Percentiles rank a stretch among this genome's conserved stretches.
phyloP scores from a whole-genome alignment of 2,888 invertebrate genomes.

The Epinotia demarniana region DNA sequence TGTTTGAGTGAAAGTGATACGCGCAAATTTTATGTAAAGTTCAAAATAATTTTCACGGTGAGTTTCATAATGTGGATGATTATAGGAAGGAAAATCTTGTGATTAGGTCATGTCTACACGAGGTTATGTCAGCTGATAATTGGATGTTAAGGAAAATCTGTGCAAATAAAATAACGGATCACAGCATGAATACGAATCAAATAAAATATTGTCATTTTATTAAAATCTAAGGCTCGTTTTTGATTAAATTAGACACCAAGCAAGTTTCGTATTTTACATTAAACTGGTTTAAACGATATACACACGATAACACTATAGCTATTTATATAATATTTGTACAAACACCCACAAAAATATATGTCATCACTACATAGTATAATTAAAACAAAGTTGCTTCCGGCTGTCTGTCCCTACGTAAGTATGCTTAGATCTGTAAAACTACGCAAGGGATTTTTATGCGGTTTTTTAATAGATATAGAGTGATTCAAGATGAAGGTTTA shows the following conservation, averaged over 20 bases:
- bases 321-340: too few relatives aligned
- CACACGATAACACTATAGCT: neutral
- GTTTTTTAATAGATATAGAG: too few relatives aligned
- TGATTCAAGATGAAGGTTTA: too few relatives aligned
- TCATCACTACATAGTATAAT: too few relatives aligned
- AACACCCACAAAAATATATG: too few relatives aligned
- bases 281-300: constrained; percentile 24
- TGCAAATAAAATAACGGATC: constrained; percentile 5
- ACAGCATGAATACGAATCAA: neutral
- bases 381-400: too few relatives aligned
- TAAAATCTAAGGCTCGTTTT: neutral
- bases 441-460: too few relatives aligned
- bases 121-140: neutral
- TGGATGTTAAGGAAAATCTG: constrained; percentile 8
- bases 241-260: constrained; percentile 13
- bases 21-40: constrained; percentile 4
- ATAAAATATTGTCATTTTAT: neutral
- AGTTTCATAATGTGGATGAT: constrained; percentile 17
- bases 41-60: constrained; percentile 5
- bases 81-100: neutral
- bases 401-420: too few relatives aligned
- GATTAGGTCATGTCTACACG: constrained; percentile 7
- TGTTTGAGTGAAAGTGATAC: constrained; percentile 28
- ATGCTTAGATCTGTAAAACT: too few relatives aligned
- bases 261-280: constrained; percentile 13